Conservation (phyloP, 2,113 vertebrate genomes). For the Sapayoa aenigma region DNA sequence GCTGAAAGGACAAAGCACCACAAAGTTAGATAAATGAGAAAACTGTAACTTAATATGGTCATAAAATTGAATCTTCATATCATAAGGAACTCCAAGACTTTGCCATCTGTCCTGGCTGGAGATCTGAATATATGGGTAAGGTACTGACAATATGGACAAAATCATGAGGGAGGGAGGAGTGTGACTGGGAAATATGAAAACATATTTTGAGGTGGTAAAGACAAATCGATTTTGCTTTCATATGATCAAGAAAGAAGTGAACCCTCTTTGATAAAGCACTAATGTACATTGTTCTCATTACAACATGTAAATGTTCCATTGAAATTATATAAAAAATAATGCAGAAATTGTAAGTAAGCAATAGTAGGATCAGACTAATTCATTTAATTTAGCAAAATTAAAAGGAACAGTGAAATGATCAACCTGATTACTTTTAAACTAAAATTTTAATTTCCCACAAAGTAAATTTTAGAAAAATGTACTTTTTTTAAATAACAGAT, state of each 20-base stretch:
- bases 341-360: background rate
- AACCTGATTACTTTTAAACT: background rate
- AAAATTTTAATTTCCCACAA: background rate
- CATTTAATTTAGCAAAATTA: background rate
- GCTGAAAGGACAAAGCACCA: background rate
- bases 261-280: background rate
- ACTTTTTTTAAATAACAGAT: background rate
- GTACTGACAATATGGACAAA: background rate
- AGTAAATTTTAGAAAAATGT: background rate
- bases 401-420: background rate
- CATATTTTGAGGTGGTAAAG: fast-evolving
- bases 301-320: background rate
- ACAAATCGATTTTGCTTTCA: background rate
- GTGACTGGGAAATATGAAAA: background rate
- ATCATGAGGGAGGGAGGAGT: background rate
- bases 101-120: background rate
- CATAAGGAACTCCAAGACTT: background rate
- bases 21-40: background rate
- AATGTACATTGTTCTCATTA: background rate
- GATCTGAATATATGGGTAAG: background rate
- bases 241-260: background rate
- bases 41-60: background rate
- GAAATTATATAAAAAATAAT: background rate
- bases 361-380: background rate
- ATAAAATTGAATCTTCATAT: background rate